phyloP scores from a whole-genome alignment of 2,113 vertebrate genomes.

The Varanus komodoensis region DNA sequence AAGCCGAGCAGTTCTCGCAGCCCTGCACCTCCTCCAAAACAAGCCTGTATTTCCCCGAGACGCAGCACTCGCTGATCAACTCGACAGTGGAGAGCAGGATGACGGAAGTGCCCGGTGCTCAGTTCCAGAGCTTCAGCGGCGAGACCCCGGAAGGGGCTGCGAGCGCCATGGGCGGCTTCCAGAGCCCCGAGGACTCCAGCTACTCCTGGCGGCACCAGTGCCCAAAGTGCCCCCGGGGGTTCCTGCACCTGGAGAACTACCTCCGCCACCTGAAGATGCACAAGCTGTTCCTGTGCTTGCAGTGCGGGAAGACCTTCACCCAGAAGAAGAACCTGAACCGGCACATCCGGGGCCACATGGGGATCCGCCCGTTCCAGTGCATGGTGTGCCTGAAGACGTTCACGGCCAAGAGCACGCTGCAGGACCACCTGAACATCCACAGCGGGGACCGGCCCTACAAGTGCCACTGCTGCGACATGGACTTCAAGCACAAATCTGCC shows the following conservation, averaged over 20 bases:
- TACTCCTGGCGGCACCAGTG: constrained; percentile 83
- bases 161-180: constrained; percentile 60
- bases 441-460: constrained; percentile 83
- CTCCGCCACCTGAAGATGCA: constrained; percentile 89
- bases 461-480: constrained; percentile 85
- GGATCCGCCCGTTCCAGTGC: constrained; percentile 87
- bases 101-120: constrained; percentile 73
- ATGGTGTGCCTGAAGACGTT: constrained; percentile 89
- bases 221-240: constrained; percentile 85
- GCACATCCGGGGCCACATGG: constrained; percentile 86
- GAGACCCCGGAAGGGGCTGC: constrained; percentile 74
- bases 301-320: constrained; percentile 87
- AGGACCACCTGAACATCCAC: constrained; percentile 90
- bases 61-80: constrained; percentile 84
- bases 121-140: constrained; percentile 69
- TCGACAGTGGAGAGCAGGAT: constrained; percentile 84
- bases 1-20: constrained; percentile 78
- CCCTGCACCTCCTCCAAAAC: constrained; percentile 83
- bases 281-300: constrained; percentile 86
- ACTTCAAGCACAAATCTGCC: constrained; percentile 86
- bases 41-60: constrained; percentile 81
- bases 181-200: constrained; percentile 69
- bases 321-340: constrained; percentile 87
- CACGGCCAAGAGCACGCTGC: constrained; percentile 85
- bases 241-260: constrained; percentile 89